phyloP scores from a whole-genome alignment of 2,888 invertebrate species.

The Pachycephus smyrnensis region DNA sequence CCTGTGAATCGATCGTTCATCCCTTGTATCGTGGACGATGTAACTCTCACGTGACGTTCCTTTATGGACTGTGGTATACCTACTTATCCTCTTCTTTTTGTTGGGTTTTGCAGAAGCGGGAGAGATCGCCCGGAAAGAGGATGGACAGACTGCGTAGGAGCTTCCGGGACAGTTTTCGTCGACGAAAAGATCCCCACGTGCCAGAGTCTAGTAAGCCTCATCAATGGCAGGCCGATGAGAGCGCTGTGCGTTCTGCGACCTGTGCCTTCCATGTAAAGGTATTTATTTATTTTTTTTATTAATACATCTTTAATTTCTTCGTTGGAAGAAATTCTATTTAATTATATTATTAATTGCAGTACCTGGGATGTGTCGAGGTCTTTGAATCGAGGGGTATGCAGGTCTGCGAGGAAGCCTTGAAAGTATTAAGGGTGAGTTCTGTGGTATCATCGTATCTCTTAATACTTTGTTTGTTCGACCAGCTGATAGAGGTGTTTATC shows the following conservation, averaged over 20 bases:
- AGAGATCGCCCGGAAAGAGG: slow-evolving; percentile 76
- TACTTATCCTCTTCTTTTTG: neutral
- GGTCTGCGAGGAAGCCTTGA: slow-evolving; percentile 98
- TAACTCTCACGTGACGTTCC: neutral
- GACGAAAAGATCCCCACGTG: slow-evolving; percentile 85
- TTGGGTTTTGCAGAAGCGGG: slow-evolving; percentile 70
- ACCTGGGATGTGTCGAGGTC: slow-evolving; percentile 98
- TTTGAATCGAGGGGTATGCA: slow-evolving; percentile 99
- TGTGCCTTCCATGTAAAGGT: slow-evolving; percentile 97
- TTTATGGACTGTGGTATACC: neutral
- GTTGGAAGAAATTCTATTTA: neutral
- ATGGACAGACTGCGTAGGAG: slow-evolving; percentile 92
- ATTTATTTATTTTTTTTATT: slow-evolving; percentile 15
- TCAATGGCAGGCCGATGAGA: slow-evolving; percentile 98
- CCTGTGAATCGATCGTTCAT: neutral
- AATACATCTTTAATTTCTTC: neutral
- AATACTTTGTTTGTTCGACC: neutral
- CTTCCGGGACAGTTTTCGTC: slow-evolving; percentile 93
- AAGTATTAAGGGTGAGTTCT: slow-evolving; percentile 88
- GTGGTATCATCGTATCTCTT: neutral
- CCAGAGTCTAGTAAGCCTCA: slow-evolving; percentile 96
- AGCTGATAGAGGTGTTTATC: neutral
- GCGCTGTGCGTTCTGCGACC: slow-evolving; percentile 93
- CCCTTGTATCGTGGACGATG: neutral
- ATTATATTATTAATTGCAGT: slow-evolving; percentile 69